phyloP scores from a whole-genome alignment of 2,113 vertebrate genomes.

The Sakesphorus luctuosus region DNA sequence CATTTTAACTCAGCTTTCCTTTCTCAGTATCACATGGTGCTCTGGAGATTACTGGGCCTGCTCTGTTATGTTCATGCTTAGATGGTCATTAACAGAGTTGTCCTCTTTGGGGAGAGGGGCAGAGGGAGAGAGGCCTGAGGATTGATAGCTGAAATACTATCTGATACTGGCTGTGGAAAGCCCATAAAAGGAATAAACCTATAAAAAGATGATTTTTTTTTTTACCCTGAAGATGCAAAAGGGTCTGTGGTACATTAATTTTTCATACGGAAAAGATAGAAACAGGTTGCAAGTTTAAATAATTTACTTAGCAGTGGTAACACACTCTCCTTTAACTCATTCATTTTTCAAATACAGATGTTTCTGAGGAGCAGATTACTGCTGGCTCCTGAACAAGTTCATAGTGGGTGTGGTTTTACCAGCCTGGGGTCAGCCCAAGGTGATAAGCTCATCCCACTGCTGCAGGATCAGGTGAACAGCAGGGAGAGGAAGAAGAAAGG shows the following conservation, averaged over 20 bases:
- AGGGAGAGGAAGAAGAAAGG: neutral
- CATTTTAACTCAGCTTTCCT: conserved; percentile 13
- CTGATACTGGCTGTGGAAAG: conserved; percentile 27
- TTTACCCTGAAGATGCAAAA: conserved; percentile 52
- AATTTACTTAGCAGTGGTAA: conserved; percentile 59
- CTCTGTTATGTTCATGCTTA: conserved; percentile 21
- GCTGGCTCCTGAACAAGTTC: neutral
- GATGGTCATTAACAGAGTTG: conserved; percentile 15
- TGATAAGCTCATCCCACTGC: neutral
- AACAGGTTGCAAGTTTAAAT: conserved; percentile 68
- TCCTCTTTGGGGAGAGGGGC: neutral
- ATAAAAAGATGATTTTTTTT: conserved; percentile 7
- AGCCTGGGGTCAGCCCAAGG: neutral
- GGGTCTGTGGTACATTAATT: conserved; percentile 29
- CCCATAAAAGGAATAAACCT: neutral
- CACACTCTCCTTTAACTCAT: conserved; percentile 31
- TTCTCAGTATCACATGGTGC: neutral
- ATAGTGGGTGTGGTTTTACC: neutral
- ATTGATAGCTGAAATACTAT: neutral
- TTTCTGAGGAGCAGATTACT: neutral
- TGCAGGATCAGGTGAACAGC: neutral
- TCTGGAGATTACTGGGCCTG: conserved; percentile 7
- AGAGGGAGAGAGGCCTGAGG: neutral
- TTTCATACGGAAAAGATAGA: conserved; percentile 53
- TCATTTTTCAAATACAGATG: conserved; percentile 38